phyloP scores from a whole-genome alignment of 1,140 invertebrate species.

The Adelges cooleyi region DNA sequence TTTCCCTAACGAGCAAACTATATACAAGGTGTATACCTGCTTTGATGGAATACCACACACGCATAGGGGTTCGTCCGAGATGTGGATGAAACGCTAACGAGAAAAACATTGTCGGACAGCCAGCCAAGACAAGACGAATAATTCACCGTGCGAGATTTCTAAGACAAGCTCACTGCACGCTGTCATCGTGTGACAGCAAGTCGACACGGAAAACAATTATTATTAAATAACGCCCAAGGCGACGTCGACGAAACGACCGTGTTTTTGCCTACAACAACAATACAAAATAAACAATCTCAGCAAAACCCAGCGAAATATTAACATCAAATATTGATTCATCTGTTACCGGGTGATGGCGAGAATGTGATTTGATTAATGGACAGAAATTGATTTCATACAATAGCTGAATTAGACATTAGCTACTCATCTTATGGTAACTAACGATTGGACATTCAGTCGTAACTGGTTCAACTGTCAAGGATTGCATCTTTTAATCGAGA shows the following conservation, averaged over 20 bases:
- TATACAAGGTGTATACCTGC: not conserved
- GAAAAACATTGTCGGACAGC: not conserved
- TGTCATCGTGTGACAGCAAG: not conserved
- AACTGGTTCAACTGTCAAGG: no score
- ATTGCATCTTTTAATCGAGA: no score
- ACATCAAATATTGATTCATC: no score
- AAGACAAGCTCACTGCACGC: not conserved
- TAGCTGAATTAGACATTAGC: no score
- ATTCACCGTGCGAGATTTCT: not conserved
- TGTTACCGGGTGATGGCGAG: no score
- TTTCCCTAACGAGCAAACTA: constrained; percentile 23
- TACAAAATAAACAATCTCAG: no score
- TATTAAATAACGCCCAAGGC: not conserved
- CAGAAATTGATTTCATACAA: no score
- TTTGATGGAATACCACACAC: not conserved
- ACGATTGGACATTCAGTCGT: no score
- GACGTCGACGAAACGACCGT: not conserved
- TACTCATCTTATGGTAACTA: no score
- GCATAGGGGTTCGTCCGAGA: no score
- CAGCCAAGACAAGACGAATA: not conserved
- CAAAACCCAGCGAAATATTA: no score
- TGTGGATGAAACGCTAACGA: not conserved
- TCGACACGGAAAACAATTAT: not conserved
- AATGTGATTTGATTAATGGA: no score
- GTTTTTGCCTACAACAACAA: not conserved